Evolutionary conservation across 2,888 invertebrate species (phyloP), one percentile per base, ranked within the genome.

Genomic region (Noctua janthina): DNA sequence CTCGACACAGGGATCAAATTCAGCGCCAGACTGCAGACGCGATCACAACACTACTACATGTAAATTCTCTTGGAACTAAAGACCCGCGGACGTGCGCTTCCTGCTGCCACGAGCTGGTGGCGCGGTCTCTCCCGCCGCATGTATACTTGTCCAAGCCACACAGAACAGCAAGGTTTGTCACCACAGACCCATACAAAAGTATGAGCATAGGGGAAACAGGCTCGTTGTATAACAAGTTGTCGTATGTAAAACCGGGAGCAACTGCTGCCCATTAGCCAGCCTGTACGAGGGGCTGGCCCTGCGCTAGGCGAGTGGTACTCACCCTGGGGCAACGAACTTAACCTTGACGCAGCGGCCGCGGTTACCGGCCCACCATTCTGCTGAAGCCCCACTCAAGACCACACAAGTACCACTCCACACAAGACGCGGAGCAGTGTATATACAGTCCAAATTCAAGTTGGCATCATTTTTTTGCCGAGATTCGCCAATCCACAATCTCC

Each of bases 301-400:
- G 29, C 17, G 70, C 35, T n/a, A 10, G 51, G 29, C n/a, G 51
- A 29, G 4, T 1, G 79, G 62, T n/a, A 35, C 29, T 81, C 54
- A 10, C 64, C 66, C 82, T 66, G 67, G 79, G 83, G 76, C 76
- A 80, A 80, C 80, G 80, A 80, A 82, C 80, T 80, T 80, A 93
- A 95, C 95, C 94, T 94, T 94, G 94, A 87, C 87, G 77, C 87
- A 80, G 54, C n/a, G 10, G 35, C 54, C 35, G 62, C n/a, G 35
- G 29, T 15, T 46, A n/a, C 46, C 64, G 20, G 20, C 43, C 56
- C 7, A 46, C 7, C 68, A n/a, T 46, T 68, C n/a, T 29, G 46
- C 46, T 54, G 13, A 17, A 10, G 39, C 39, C 49, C 15, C n/a
- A n/a, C n/a, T n/a, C n/a, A n/a, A n/a, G n/a, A n/a, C n/a, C 69